Percentiles rank a stretch among this genome's conserved stretches.
phyloP scores from a whole-genome alignment of 2,888 invertebrate species.

The Pachliopta kotzebuea region DNA sequence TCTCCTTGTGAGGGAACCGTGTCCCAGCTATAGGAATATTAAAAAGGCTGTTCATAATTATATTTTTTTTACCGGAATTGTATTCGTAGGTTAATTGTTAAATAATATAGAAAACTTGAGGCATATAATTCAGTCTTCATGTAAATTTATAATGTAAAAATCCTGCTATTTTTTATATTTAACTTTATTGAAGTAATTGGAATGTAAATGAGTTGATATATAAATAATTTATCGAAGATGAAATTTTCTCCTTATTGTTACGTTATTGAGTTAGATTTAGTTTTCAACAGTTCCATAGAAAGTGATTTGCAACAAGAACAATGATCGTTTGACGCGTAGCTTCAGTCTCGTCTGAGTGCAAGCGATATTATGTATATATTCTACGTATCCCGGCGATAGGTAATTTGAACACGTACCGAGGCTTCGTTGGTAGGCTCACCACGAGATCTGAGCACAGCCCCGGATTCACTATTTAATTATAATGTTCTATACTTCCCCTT shows the following conservation, averaged over 20 bases:
- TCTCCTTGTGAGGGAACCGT: too few relatives aligned
- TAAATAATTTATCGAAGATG: background rate
- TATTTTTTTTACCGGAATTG: too few relatives aligned
- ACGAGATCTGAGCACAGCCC: background rate
- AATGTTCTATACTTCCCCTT: background rate
- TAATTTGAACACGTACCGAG: constrained; percentile 33
- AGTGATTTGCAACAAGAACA: constrained; percentile 14
- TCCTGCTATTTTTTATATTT: background rate
- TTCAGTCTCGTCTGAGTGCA: constrained; percentile 22
- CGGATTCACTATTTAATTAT: constrained; percentile 3
- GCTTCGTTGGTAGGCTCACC: constrained; percentile 11
- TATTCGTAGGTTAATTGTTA: too few relatives aligned
- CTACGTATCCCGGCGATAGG: constrained; percentile 28
- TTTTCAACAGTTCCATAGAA: constrained; percentile 13
- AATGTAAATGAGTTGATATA: background rate
- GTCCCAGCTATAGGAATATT: too few relatives aligned
- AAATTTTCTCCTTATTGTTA: constrained; percentile 9
- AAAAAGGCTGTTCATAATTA: too few relatives aligned
- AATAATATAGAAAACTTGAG: too few relatives aligned
- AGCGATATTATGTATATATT: constrained; percentile 13
- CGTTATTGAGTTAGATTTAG: constrained; percentile 7
- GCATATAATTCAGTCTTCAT: too few relatives aligned
- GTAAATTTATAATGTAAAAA: too few relatives aligned
- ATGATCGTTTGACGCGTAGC: constrained; percentile 27
- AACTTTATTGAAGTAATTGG: background rate